phyloP scores from a whole-genome alignment of 2,113 vertebrate genomes.

The Anser brachyrhynchus region DNA sequence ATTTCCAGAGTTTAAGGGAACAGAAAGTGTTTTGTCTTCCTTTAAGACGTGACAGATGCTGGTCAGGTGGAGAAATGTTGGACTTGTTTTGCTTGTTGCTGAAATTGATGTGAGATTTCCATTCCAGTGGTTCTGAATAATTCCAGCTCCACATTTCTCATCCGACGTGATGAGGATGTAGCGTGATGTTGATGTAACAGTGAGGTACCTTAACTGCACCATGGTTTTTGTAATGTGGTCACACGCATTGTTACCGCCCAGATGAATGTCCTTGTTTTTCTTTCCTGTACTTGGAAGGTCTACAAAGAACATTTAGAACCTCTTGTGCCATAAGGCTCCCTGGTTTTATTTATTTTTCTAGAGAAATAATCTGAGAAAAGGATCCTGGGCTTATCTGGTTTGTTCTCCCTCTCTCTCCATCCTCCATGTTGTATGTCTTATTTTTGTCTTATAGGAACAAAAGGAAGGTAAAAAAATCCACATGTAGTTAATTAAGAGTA shows the following conservation, averaged over 20 bases:
- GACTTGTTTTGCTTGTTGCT: background rate
- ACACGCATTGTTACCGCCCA: background rate
- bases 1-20: background rate
- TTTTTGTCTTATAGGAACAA: background rate
- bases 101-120: background rate
- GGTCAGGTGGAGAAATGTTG: background rate
- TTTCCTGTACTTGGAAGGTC: background rate
- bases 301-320: background rate
- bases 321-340: background rate
- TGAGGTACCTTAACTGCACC: background rate
- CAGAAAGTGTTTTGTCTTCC: background rate
- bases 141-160: fast-evolving
- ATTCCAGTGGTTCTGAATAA: background rate
- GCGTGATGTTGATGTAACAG: background rate
- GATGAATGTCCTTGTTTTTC: slow-evolving; percentile 1
- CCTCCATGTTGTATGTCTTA: background rate
- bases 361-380: background rate
- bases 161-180: background rate
- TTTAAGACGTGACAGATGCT: background rate
- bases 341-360: slow-evolving; percentile 1
- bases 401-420: background rate
- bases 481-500: background rate
- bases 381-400: background rate
- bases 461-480: background rate
- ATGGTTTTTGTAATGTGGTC: background rate